Percentiles rank a stretch among this genome's conserved stretches.
phyloP scores from a whole-genome alignment of 1,140 invertebrate genomes.

The Neodiprion pinetum region DNA sequence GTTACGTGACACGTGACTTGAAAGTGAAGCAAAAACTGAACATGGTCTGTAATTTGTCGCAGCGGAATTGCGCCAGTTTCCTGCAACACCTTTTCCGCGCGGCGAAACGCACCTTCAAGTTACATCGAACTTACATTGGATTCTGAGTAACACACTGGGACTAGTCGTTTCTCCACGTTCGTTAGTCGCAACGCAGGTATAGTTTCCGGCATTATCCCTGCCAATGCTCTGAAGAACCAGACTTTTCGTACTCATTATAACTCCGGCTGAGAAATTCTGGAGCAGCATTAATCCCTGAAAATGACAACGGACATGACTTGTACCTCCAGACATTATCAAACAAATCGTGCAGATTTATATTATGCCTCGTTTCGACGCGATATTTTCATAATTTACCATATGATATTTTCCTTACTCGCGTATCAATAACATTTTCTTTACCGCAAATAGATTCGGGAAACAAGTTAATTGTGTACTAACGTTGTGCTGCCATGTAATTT shows the following conservation, averaged over 20 bases:
- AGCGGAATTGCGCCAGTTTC: constrained; percentile 6
- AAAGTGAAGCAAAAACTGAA: no score
- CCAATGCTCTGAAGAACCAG: constrained; percentile 86
- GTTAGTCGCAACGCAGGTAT: constrained; percentile 84
- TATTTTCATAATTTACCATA: no score
- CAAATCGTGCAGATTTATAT: no score
- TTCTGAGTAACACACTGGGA: constrained; percentile 75
- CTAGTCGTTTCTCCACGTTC: constrained; percentile 83
- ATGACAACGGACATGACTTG: constrained; percentile 21
- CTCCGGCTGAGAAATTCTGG: constrained; percentile 83
- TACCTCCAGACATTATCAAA: neutral
- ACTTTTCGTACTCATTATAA: constrained; percentile 87
- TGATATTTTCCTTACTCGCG: no score
- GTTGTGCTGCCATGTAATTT: constrained; percentile 87
- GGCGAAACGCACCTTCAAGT: neutral
- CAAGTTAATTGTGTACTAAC: constrained; percentile 65
- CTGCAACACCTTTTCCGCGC: no score
- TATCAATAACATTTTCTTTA: no score
- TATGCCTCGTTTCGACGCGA: no score
- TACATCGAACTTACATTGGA: constrained; percentile 77
- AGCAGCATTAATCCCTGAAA: constrained; percentile 78
- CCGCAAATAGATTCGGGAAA: no score
- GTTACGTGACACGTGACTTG: no score
- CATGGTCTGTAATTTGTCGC: neutral
- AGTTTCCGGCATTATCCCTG: constrained; percentile 80